Percentiles rank a stretch among this genome's conserved stretches.
Conservation (phyloP, 2,113 vertebrate genomes). For the Syngnathus floridae region DNA sequence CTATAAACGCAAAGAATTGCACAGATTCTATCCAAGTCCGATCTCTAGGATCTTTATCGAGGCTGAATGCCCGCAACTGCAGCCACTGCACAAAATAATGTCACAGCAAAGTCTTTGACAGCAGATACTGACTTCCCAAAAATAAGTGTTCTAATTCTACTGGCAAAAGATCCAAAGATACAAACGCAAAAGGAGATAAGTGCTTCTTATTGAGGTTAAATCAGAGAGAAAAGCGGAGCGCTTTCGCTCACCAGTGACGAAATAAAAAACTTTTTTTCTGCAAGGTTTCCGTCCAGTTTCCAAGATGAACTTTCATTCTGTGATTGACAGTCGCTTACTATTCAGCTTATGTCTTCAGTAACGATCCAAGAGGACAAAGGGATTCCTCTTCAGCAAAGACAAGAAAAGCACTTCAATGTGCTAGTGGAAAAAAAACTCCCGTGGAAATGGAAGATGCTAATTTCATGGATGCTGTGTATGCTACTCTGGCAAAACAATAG, state of each 20-base stretch:
- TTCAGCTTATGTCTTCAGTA: slow-evolving; percentile 5
- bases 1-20: too few species aligned
- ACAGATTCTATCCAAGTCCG: too few species aligned
- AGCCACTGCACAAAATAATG: neutral
- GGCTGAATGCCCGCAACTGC: slow-evolving; percentile 32
- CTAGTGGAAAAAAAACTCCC: neutral
- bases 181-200: slow-evolving; percentile 31
- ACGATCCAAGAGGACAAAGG: slow-evolving; percentile 16
- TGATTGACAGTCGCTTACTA: slow-evolving; percentile 34
- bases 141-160: slow-evolving; percentile 22
- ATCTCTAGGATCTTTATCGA: slow-evolving; percentile 37
- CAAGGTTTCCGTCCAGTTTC: slow-evolving; percentile 23
- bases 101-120: neutral
- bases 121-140: neutral
- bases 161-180: slow-evolving; percentile 38
- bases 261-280: slow-evolving; percentile 46
- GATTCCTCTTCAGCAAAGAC: slow-evolving; percentile 16
- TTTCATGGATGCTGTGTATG: slow-evolving; percentile 17
- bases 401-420: slow-evolving; percentile 7
- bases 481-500: slow-evolving; percentile 15
- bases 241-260: slow-evolving; percentile 30
- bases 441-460: slow-evolving; percentile 30
- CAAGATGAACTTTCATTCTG: slow-evolving; percentile 25
- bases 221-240: slow-evolving; percentile 21
- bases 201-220: slow-evolving; percentile 36